These are phyloP conservation scores for Platichthys flesus DNA, from an alignment of 2,113 vertebrate genomes.

Conservation along the genomic window DNA sequence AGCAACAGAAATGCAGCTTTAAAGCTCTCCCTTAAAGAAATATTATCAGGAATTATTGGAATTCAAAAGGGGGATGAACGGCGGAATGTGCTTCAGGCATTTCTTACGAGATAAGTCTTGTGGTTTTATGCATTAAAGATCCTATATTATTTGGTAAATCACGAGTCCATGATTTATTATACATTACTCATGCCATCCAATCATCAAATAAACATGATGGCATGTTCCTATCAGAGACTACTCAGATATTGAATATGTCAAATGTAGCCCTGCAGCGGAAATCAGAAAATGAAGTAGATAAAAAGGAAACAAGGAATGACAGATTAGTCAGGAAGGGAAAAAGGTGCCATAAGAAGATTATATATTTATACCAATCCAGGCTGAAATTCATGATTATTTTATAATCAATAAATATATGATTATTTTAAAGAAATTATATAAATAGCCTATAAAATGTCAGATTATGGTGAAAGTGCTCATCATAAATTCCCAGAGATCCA, in stretches of 20 bases:
- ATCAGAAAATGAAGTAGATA: neutral
- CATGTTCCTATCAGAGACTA: neutral
- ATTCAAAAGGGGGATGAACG: constrained; percentile 13
- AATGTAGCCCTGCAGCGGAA: neutral
- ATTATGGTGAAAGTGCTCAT: too few species aligned
- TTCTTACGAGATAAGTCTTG: neutral
- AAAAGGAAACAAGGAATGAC: neutral
- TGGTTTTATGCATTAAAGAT: constrained; percentile 12
- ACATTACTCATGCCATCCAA: constrained; percentile 11
- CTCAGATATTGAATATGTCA: neutral
- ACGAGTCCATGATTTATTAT: constrained; percentile 20
- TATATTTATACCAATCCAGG: too few species aligned
- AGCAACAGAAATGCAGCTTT: neutral
- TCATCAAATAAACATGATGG: constrained; percentile 47
- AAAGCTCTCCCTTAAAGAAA: neutral
- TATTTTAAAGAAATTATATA: too few species aligned
- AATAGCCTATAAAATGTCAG: too few species aligned
- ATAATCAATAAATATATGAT: too few species aligned
- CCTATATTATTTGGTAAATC: neutral
- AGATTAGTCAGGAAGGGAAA: neutral
- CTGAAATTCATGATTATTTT: too few species aligned
- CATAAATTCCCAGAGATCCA: too few species aligned
- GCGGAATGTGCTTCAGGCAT: neutral
- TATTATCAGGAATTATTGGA: constrained; percentile 2
- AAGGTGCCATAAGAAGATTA: neutral